Evolutionary conservation across 2,888 invertebrate genomes (phyloP).

Genomic region (Andrena haemorrhoa): DNA sequence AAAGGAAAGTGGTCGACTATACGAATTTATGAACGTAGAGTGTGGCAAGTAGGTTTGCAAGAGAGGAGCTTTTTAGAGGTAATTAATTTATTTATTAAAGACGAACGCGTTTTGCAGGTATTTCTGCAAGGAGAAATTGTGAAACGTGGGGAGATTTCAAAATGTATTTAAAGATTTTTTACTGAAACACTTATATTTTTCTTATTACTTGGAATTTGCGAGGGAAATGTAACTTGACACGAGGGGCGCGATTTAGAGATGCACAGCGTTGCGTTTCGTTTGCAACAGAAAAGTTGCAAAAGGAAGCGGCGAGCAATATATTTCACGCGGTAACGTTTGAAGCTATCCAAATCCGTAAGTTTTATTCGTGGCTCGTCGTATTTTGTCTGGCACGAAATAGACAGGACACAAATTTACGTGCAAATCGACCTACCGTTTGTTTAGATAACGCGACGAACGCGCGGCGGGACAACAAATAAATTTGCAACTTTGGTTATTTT

Average conservation of each 20-base stretch:
- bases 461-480: not conserved
- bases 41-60: no score
- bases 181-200: no score
- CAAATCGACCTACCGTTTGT: not conserved
- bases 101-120: no score
- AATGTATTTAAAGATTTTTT: no score
- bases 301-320: conserved; percentile 29
- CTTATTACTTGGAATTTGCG: not conserved
- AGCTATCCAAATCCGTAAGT: conserved; percentile 20
- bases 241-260: conserved; percentile 14
- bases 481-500: conserved; percentile 9
- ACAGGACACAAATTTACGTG: conserved; percentile 27
- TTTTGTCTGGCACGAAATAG: conserved; percentile 2
- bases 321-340: not conserved
- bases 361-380: conserved; percentile 10
- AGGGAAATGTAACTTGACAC: no score
- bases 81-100: no score
- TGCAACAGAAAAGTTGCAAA: conserved; percentile 9
- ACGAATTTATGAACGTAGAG: no score
- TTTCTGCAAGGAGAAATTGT: no score
- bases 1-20: no score
- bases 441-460: conserved; percentile 2
- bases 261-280: conserved; percentile 13
- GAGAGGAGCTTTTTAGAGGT: no score
- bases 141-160: no score